Conservation (phyloP, 2,888 invertebrate species). For the Tubiluchus corallicola region DNA sequence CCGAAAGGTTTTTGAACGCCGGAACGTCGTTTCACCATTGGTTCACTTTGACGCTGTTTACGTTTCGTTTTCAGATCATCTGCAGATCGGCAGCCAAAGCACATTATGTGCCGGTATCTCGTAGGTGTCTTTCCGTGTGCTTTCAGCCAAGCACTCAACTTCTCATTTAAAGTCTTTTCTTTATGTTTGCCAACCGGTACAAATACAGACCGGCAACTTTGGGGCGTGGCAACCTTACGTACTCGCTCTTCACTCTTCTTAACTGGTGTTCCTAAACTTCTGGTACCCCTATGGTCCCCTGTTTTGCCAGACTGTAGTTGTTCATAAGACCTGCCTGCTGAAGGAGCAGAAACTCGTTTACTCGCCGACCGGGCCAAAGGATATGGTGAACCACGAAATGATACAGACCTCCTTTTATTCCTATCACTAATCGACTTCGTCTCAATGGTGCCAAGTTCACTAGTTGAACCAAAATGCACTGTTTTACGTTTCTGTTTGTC, state of each 20-base stretch:
- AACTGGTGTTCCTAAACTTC: background rate
- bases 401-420: too few relatives aligned
- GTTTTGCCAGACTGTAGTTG: background rate
- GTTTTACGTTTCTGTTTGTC: background rate
- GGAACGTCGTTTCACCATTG: too few relatives aligned
- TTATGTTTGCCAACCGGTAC: too few relatives aligned
- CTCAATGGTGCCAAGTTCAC: too few relatives aligned
- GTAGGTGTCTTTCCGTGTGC: background rate
- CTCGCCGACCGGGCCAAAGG: too few relatives aligned
- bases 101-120: background rate
- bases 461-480: background rate
- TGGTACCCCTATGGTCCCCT: background rate
- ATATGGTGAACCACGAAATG: too few relatives aligned
- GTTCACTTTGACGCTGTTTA: too few relatives aligned
- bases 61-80: too few relatives aligned
- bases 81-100: constrained; percentile 1
- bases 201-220: background rate
- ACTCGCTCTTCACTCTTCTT: background rate
- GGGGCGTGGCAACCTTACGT: background rate
- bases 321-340: background rate
- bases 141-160: background rate
- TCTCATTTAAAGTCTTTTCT: background rate
- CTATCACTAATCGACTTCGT: too few relatives aligned
- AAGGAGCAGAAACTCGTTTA: background rate
- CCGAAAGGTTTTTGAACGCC: too few relatives aligned